phyloP scores from a whole-genome alignment of 1,140 invertebrate genomes.

The Acyrthosiphon pisum region DNA sequence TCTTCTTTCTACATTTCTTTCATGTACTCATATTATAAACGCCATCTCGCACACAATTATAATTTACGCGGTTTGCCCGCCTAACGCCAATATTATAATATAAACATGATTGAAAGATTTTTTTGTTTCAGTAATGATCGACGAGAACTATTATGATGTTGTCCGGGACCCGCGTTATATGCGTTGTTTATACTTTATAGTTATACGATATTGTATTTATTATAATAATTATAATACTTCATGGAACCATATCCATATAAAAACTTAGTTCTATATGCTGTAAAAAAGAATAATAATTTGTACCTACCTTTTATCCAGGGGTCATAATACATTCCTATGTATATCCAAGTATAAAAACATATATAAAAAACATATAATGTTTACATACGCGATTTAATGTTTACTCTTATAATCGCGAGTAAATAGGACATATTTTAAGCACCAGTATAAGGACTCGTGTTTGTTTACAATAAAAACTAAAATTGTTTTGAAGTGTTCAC shows the following conservation, averaged over 20 bases:
- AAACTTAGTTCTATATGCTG: background rate
- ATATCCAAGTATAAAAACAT: background rate
- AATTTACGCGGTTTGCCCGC: no score
- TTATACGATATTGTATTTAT: constrained; percentile 2
- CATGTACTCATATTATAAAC: background rate
- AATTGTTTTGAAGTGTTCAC: background rate
- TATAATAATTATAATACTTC: background rate
- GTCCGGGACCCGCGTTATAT: background rate
- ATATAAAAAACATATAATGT: background rate
- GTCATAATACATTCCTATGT: background rate
- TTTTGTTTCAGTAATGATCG: no score
- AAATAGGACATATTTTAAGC: background rate
- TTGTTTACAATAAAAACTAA: background rate
- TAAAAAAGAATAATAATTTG: background rate
- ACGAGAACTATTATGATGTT: background rate
- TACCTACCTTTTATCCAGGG: background rate
- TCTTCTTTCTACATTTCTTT: background rate
- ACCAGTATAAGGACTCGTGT: background rate
- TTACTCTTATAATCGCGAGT: background rate
- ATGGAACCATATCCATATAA: background rate
- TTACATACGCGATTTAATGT: background rate
- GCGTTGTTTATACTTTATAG: background rate
- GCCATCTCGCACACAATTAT: no score
- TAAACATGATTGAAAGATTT: no score
- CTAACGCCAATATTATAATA: no score